phyloP scores from a whole-genome alignment of 2,113 vertebrate genomes.

The Excalfactoria chinensis region DNA sequence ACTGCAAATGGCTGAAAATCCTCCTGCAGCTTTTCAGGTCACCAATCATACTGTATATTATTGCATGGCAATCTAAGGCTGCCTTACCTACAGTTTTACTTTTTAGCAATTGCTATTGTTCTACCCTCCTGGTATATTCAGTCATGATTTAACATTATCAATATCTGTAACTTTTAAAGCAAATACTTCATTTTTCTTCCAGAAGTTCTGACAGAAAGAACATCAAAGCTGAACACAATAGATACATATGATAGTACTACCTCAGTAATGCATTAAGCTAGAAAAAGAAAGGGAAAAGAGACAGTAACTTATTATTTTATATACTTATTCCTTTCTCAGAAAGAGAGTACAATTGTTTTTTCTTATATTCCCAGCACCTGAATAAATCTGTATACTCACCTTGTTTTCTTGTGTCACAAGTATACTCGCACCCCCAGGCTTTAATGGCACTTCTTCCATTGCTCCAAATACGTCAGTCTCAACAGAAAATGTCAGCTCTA shows the following conservation, averaged over 20 bases:
- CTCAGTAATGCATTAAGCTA: neutral
- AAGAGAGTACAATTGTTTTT: neutral
- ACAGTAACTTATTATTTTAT: neutral
- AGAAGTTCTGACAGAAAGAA: neutral
- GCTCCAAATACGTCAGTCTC: conserved; percentile 97
- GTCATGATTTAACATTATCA: neutral
- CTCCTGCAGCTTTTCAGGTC: neutral
- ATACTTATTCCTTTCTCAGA: neutral
- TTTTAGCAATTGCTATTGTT: neutral
- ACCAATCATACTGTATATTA: neutral
- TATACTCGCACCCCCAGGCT: conserved; percentile 91
- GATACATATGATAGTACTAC: neutral
- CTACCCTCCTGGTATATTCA: neutral
- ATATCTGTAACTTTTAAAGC: neutral
- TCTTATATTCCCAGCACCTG: neutral
- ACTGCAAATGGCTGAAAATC: neutral
- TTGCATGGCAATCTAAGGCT: neutral
- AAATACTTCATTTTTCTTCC: neutral
- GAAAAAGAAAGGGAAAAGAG: neutral
- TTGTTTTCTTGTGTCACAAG: conserved; percentile 98
- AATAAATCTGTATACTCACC: conserved; percentile 75
- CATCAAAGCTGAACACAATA: neutral
- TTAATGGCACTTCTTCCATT: conserved; percentile 96
- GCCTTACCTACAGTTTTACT: neutral
- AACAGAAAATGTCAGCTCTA: conserved; percentile 96